Evolutionary conservation across 64 coral and sea anemone genomes (phyloP), one percentile per base, ranked within the genome.

Genomic region (Stichodactyla helianthus): DNA sequence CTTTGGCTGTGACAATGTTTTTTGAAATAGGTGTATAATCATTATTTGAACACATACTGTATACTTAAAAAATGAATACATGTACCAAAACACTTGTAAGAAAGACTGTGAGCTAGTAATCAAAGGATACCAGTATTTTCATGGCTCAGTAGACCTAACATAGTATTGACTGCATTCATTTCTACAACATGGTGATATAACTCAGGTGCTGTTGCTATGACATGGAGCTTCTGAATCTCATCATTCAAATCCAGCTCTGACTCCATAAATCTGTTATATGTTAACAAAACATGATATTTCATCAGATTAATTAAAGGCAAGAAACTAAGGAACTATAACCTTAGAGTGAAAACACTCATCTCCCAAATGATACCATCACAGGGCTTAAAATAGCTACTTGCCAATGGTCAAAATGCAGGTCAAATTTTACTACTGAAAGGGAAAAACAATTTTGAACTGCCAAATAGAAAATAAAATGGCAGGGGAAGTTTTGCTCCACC

Each of bases 241-340:
- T 98, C 95, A 90, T 98, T 89, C 10, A 98, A 85, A 89, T 98
- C 95, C n/a, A 98, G 86, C 63, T 98, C 95, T 27, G 95, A 98
- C 51, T 98, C 95, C 90, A 98, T 87, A 57, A 98, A 98, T 64
- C 95, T 98, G 56, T 65, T 44, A 44, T 44, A 7, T 6, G 0
- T 74, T 0, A 74, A 50, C 31, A 50, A 76, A 70, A 70, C 0
- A 70, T 70, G 16, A 27, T 19, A 83, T 22, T 83, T 26, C 23
- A 51, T 78, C 8, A 44, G 35, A 44, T 44, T 44, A 44, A 44
- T 44, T 44, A 44, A 22, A 23, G 20, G 6, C 62, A 65, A 65
- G 19, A 44, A 44, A 44, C 35, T 44, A 44, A 44, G 35, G 35
- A 44, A 44, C 35, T 44, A 44, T 44, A 44, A 44, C 35, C 35